Base-by-base conservation (phyloP, 2,113 vertebrate genomes). In the Tetrao urogallus region DNA sequence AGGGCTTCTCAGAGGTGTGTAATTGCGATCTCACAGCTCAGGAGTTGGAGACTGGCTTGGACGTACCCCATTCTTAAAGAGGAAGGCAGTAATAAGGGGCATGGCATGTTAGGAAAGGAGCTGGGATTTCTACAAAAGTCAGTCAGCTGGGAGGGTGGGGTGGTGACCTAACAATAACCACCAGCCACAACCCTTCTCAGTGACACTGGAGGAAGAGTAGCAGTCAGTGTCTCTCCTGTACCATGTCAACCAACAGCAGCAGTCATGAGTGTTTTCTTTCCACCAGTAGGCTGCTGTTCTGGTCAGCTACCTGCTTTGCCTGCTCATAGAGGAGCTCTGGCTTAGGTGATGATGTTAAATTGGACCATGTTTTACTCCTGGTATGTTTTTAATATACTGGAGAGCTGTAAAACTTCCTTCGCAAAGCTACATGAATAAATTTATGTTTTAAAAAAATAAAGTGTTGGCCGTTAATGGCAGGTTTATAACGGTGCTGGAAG, bases 391-490 rank as follows among this genome's bases (percentile, higher is more conserved):
- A 11, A 89, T 65, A 14, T 61, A 54, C 52, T 54, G 30, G 8
- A 81, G 34, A 73, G 58, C 18, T 82, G 30, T 87, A 89, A 88
- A 93, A 86, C 60, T 40, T 73, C 48, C 43, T 90, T 22, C 47
- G 43, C 66, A 90, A 57, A 93, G 48, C 34, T 40, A 61, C 27
- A 64, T 65, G 14, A 84, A 22, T 86, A 86, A 86, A 76, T 78
- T 65, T 13, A 72, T 17, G 20, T 45, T 9, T 63, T 13, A 50
- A 43, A 61, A 22, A 57, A 66, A 18, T 2, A 50, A 50, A 48
- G 21, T 50, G 48, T 21, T 67, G 13, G 4, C 56, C 28, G 93
- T 88, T 81, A 38, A 45, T 57, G 42, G 36, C 45, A 84, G 22
- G 36, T 84, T 92, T 86, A 42, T 77, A 56, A 50, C 11, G 45